Evolutionary conservation across 2,888 invertebrate genomes (phyloP), one percentile per base, ranked within the genome.

Genomic region (Sesia bembeciformis): DNA sequence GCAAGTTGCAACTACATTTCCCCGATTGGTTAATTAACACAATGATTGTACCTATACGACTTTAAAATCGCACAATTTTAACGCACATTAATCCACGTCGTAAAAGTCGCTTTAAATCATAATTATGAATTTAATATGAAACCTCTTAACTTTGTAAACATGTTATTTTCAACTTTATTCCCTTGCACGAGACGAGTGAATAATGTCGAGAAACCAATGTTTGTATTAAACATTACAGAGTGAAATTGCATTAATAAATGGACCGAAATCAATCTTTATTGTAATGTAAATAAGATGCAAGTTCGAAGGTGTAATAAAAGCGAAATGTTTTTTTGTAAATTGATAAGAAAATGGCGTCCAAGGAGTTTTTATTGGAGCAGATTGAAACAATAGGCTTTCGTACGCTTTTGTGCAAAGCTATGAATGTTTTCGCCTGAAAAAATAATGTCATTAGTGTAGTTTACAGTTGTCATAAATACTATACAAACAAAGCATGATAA

Each of bases 101-200:
- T 68, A 68, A 67, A 68, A 58, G 66, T 68, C 66, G 53, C 56
- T 55, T 60, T 68, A 66, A 68, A 68, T 68, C 68, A 67, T 66
- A 63, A 58, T 61, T 40, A 50, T 46, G 40, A n/a, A n/a, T n/a
- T 54, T 51, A 23, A 51, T 58, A 55, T 54, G 7, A 3, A 39
- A 50, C 23, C 38, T 50, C 50, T 4, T 7, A 39, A 46, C 46
- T n/a, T 46, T 8, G 46, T 23, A 23, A 23, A 46, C 41, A 43
- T 43, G 39, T 51, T 38, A 55, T 52, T 55, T 51, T 58, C 7
- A 54, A 57, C 61, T 52, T 54, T 58, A 59, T 46, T 38, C 46
- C 54, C 5, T 39, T 7, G 53, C 5, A 46, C 4, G 7, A 23
- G 7, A 46, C 46, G 23, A n/a, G 46, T 8, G 23, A 3, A 46